These are phyloP conservation scores for Cromileptes altivelis DNA, from an alignment of 2,113 vertebrate genomes.

Conservation along the genomic window DNA sequence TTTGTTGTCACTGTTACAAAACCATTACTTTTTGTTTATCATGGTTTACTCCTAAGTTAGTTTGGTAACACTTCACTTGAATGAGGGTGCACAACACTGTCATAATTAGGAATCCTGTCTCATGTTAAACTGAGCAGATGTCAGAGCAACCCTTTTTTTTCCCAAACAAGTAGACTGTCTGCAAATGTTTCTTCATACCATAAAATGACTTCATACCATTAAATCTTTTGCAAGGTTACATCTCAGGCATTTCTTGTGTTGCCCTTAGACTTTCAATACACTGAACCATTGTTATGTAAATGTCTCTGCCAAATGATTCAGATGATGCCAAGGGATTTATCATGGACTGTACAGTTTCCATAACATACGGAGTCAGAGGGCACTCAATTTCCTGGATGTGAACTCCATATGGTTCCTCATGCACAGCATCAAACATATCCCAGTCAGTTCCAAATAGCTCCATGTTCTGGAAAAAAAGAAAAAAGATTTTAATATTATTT, in stretches of 20 bases:
- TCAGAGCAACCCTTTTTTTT: not conserved
- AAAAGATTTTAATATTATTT: not conserved
- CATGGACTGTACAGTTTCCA: slow-evolving; percentile 23
- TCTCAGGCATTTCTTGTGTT: not conserved
- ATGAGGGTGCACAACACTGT: no score
- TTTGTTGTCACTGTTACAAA: no score
- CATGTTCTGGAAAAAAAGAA: not conserved
- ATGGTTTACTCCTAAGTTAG: not conserved
- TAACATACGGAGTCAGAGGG: not conserved
- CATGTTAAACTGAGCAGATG: not conserved
- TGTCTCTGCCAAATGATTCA: slow-evolving; percentile 13
- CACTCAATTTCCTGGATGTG: slow-evolving; percentile 20
- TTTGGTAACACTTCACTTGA: no score
- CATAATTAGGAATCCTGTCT: no score
- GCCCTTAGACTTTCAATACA: not conserved
- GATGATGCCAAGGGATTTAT: slow-evolving; percentile 18
- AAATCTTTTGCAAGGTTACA: not conserved
- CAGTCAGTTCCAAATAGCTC: slow-evolving; percentile 16
- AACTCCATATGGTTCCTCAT: slow-evolving; percentile 4
- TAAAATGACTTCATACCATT: not conserved
- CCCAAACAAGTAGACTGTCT: no score
- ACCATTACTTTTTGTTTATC: no score
- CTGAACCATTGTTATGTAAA: slow-evolving; percentile 23
- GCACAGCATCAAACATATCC: slow-evolving; percentile 12
- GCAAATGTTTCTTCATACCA: no score